Conservation (phyloP, 2,797 vertebrate species). For the Sarcoramphus papa region DNA sequence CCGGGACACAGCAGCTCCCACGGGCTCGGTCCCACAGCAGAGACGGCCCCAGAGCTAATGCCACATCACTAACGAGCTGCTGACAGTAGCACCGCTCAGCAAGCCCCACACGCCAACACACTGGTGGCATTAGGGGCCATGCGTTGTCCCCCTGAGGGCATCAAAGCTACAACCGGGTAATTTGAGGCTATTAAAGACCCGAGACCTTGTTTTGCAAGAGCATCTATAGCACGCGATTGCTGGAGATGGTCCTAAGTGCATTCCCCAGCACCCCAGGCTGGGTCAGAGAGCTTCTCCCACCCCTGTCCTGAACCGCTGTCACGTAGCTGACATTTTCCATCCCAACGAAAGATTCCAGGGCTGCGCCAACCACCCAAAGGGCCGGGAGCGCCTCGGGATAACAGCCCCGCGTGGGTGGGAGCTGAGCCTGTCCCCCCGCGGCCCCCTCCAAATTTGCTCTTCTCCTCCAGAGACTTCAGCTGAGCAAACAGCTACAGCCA, state of each 20-base stretch:
- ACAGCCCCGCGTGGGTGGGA: fast-evolving
- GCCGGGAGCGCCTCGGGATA: fast-evolving
- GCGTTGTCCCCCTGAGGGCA: fast-evolving
- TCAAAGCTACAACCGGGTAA: not conserved
- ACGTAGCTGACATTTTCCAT: not conserved
- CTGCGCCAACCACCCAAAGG: not conserved
- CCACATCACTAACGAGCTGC: not conserved
- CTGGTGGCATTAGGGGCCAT: not conserved
- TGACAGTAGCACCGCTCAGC: not conserved
- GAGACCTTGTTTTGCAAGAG: not conserved
- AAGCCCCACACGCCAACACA: not conserved
- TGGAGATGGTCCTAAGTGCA: not conserved
- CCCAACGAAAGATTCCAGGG: not conserved
- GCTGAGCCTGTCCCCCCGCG: not conserved
- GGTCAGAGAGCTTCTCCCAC: not conserved
- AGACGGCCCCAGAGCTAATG: not conserved
- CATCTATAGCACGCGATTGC: not conserved
- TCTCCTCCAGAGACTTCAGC: not conserved
- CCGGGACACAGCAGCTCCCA: not conserved
- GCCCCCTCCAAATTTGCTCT: not conserved
- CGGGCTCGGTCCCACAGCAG: fast-evolving
- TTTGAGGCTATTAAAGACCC: not conserved
- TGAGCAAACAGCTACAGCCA: slow-evolving; percentile 14
- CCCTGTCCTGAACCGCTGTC: not conserved
- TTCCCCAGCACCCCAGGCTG: not conserved